Evolutionary conservation across 1,140 invertebrate genomes (phyloP).

Genomic region (Lamellibrachia luymesi): DNA sequence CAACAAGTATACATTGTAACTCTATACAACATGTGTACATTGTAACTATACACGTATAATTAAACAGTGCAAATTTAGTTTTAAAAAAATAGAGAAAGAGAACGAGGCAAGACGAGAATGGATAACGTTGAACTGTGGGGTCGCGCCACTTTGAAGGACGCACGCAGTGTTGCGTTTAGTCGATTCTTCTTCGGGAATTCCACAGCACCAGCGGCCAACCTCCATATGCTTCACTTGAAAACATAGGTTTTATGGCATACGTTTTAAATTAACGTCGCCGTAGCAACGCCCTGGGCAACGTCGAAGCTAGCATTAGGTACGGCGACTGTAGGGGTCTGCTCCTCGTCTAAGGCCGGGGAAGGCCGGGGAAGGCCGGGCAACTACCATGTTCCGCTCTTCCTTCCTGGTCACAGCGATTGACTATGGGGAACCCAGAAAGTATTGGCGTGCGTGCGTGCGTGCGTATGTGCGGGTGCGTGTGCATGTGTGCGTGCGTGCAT

Average conservation of each 20-base stretch:
- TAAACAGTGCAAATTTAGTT: no score
- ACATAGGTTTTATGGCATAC: neutral
- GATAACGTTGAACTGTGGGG: no score
- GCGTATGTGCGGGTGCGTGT: no score
- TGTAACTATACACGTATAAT: no score
- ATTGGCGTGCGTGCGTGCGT: neutral
- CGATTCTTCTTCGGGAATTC: neutral
- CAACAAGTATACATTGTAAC: no score
- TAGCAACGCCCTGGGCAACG: neutral
- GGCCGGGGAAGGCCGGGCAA: neutral
- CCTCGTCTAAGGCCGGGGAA: neutral
- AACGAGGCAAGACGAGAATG: no score
- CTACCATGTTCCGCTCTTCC: neutral
- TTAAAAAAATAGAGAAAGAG: no score
- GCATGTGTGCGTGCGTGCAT: no score
- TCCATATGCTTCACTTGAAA: neutral
- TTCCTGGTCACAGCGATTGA: neutral
- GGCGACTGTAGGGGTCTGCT: neutral
- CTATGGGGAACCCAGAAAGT: neutral
- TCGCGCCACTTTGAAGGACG: neutral
- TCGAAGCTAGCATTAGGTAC: neutral
- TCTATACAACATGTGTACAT: no score
- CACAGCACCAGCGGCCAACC: neutral
- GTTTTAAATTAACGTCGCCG: neutral
- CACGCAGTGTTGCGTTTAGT: neutral